Conservation (phyloP, 2,797 vertebrate genomes). For the Poliocrania exsul region DNA sequence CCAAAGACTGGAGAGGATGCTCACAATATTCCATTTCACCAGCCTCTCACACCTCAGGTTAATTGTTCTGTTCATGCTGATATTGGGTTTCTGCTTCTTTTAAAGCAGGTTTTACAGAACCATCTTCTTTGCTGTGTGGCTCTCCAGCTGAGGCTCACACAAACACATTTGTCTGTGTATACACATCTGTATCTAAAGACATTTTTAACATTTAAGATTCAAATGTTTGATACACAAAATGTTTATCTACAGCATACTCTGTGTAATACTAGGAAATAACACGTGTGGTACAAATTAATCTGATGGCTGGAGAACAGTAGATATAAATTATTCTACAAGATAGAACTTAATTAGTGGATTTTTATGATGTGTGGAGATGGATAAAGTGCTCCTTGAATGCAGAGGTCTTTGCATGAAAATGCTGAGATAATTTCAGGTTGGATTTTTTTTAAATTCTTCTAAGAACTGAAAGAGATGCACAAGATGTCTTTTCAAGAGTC, state of each 20-base stretch:
- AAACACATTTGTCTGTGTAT: not conserved
- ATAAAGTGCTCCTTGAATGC: slow-evolving; percentile 66
- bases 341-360: slow-evolving; percentile 71
- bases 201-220: not conserved
- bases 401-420: slow-evolving; percentile 67
- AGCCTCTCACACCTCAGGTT: not conserved
- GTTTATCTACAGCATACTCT: slow-evolving; percentile 9
- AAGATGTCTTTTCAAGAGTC: not conserved
- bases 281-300: slow-evolving; percentile 29
- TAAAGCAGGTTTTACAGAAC: not conserved
- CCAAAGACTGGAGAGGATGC: not conserved
- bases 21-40: not conserved
- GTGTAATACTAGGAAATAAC: slow-evolving; percentile 19
- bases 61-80: not conserved
- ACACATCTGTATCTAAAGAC: not conserved
- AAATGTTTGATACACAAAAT: not conserved
- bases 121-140: not conserved
- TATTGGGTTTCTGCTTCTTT: not conserved
- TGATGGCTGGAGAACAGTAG: slow-evolving; percentile 49
- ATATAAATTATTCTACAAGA: slow-evolving; percentile 70
- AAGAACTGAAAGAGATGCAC: not conserved
- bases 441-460: slow-evolving; percentile 50
- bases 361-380: slow-evolving; percentile 74
- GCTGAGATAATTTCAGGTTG: slow-evolving; percentile 76
- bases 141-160: not conserved